Conservation (phyloP, 2,797 vertebrate genomes). For the Fistularia commersonii region DNA sequence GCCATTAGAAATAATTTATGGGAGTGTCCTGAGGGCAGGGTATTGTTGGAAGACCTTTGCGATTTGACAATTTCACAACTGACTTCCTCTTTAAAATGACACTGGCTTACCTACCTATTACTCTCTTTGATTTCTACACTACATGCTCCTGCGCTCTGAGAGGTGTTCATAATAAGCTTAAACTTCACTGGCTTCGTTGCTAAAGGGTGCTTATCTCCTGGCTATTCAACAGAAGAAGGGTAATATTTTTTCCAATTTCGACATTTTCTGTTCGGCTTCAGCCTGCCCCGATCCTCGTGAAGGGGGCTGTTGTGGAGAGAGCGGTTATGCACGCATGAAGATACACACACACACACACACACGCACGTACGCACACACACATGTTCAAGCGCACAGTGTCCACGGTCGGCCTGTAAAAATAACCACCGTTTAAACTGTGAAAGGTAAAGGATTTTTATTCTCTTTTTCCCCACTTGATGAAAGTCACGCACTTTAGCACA, state of each 20-base stretch:
- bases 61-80: conserved; percentile 81
- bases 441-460: no score
- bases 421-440: conserved; percentile 30
- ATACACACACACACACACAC: conserved; percentile 17
- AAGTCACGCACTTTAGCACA: conserved; percentile 55
- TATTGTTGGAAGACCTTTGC: conserved; percentile 68
- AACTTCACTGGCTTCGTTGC: conserved; percentile 71
- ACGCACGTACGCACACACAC: conserved; percentile 10
- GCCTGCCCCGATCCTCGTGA: conserved; percentile 36
- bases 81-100: conserved; percentile 79
- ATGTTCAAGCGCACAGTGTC: conserved; percentile 7
- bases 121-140: conserved; percentile 77
- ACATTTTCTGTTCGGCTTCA: conserved; percentile 65
- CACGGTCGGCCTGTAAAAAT: conserved; percentile 34
- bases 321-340: conserved; percentile 16
- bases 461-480: conserved; percentile 48
- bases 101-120: conserved; percentile 75
- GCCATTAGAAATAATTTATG: conserved; percentile 71
- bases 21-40: conserved; percentile 63
- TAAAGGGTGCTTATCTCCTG: conserved; percentile 77
- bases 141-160: conserved; percentile 74
- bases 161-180: conserved; percentile 81
- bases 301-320: conserved; percentile 2
- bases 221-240: conserved; percentile 73
- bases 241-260: conserved; percentile 78